Evolutionary conservation across 1,140 invertebrate genomes (phyloP).

Genomic region (Pemphigus obesinymphae): DNA sequence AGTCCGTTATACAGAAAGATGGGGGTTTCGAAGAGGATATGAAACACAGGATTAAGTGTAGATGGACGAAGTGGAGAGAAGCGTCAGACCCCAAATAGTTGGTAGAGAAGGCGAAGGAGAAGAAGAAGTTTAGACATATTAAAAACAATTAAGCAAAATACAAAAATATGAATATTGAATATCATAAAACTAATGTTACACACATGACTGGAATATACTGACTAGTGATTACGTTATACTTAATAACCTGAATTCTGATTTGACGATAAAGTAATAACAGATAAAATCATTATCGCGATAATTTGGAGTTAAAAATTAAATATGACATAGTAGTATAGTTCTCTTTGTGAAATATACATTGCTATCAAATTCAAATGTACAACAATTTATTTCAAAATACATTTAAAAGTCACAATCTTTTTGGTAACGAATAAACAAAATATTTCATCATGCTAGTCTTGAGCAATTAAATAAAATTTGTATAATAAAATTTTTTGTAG

Average conservation of each 20-base stretch:
- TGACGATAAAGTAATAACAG: not conserved
- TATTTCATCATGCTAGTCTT: not conserved
- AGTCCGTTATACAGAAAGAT: too few species aligned
- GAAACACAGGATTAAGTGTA: too few species aligned
- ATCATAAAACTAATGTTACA: not conserved
- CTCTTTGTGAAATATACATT: not conserved
- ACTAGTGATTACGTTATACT: not conserved
- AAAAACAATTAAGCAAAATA: not conserved
- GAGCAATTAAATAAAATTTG: too few species aligned
- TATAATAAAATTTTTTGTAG: too few species aligned
- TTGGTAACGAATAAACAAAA: not conserved
- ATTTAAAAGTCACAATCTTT: not conserved
- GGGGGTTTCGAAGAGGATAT: too few species aligned
- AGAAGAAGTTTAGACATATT: not conserved
- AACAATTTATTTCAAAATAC: not conserved
- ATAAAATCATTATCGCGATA: not conserved
- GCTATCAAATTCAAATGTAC: not conserved
- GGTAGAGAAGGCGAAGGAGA: too few species aligned
- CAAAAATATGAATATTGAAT: not conserved
- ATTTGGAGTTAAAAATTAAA: not conserved
- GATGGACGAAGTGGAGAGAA: too few species aligned
- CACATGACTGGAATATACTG: not conserved
- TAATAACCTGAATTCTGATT: too few species aligned
- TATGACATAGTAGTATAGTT: not conserved
- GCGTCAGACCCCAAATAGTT: too few species aligned